Percentiles rank a stretch among this genome's conserved stretches.
These are phyloP conservation scores for Ochropleura plecta DNA, from an alignment of 2,888 invertebrate genomes.

Conservation along the genomic window DNA sequence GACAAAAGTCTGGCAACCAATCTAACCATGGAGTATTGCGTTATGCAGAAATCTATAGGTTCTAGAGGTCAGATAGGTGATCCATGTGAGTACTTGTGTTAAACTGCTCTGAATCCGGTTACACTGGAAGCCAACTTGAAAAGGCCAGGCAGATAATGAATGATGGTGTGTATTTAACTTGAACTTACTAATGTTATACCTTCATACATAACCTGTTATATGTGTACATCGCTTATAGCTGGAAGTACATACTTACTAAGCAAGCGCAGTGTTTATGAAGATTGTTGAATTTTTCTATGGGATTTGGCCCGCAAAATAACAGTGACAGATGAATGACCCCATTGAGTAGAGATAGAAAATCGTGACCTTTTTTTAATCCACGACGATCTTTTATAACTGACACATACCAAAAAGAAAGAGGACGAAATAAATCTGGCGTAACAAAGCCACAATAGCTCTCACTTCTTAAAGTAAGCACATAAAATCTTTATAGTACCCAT, in stretches of 20 bases:
- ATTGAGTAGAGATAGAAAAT: not conserved
- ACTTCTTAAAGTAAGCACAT: conserved; percentile 30
- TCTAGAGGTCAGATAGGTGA: not conserved
- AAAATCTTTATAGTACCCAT: conserved; percentile 38
- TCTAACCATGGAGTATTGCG: not conserved
- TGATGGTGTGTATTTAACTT: not conserved
- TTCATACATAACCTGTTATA: not conserved
- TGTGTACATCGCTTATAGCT: not conserved
- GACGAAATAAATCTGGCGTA: conserved; percentile 53
- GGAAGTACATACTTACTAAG: not conserved
- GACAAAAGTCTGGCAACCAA: not conserved
- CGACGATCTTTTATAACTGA: not conserved
- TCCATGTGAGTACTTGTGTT: not conserved
- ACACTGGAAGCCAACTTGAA: not conserved
- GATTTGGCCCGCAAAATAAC: not conserved
- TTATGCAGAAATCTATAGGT: not conserved
- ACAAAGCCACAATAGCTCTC: conserved; percentile 31
- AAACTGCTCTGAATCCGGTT: not conserved
- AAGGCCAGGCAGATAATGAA: too few relatives aligned
- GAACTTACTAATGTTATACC: not conserved
- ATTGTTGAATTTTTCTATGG: not conserved
- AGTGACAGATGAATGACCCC: not conserved
- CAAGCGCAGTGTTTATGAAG: not conserved
- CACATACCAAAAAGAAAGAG: conserved; percentile 24
- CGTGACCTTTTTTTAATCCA: conserved; percentile 9